phyloP scores from a whole-genome alignment of 2,797 vertebrate genomes.

The Manis crassicaudata region DNA sequence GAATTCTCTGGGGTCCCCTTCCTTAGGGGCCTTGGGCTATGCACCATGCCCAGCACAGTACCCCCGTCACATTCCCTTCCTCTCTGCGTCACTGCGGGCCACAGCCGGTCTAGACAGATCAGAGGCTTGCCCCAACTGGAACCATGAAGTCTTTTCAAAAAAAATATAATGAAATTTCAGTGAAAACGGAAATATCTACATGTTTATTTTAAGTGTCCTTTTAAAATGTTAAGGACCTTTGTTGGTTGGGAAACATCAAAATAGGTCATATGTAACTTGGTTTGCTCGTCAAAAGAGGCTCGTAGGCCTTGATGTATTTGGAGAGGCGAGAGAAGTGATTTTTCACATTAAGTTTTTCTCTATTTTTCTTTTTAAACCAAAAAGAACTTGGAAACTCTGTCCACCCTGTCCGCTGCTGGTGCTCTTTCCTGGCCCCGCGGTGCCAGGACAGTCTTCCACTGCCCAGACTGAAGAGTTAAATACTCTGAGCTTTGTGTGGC shows the following conservation, averaged over 20 bases:
- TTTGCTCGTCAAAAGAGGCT: constrained; percentile 52
- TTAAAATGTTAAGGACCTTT: constrained; percentile 42
- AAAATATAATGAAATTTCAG: constrained; percentile 22
- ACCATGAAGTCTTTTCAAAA: neutral
- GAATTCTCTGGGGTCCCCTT: neutral
- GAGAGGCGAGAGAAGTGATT: constrained; percentile 3
- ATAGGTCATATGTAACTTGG: constrained; percentile 49
- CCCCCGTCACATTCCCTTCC: neutral
- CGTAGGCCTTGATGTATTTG: constrained; percentile 34
- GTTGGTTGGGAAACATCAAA: constrained; percentile 57
- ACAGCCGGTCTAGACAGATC: neutral
- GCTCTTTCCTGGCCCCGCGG: constrained; percentile 33
- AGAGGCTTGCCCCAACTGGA: neutral
- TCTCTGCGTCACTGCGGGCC: neutral
- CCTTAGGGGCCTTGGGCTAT: too few species aligned
- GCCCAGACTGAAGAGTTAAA: neutral
- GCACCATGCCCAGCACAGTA: accelerated
- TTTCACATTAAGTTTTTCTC: neutral
- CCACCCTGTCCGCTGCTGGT: neutral
- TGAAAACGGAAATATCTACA: constrained; percentile 53
- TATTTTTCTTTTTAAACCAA: constrained; percentile 60
- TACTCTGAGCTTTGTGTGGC: neutral
- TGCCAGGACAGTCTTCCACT: neutral
- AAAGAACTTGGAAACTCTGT: constrained; percentile 66
- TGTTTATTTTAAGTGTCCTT: constrained; percentile 63